Conservation (phyloP, 2,888 invertebrate species). For the Aleiodes alternator region DNA sequence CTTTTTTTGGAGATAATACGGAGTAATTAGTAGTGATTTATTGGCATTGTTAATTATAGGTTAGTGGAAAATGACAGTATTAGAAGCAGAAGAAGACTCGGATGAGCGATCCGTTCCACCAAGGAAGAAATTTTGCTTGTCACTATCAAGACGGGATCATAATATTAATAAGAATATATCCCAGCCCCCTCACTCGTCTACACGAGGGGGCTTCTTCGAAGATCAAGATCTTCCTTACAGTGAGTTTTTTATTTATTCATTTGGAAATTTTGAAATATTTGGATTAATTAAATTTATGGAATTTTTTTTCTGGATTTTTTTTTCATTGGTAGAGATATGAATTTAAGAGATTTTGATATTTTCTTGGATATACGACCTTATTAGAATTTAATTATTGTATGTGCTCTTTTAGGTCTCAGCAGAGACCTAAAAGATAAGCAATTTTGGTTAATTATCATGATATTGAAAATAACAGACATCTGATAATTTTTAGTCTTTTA, state of each 20-base stretch:
- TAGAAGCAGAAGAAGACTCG: slow-evolving; percentile 76
- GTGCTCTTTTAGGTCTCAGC: too few relatives aligned
- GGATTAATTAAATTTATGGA: background rate
- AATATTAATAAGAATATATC: slow-evolving; percentile 56
- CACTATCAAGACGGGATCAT: slow-evolving; percentile 65
- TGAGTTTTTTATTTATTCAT: slow-evolving; percentile 51
- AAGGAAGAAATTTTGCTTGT: slow-evolving; percentile 75
- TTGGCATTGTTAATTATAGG: slow-evolving; percentile 63
- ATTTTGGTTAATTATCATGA: too few relatives aligned
- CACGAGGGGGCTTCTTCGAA: slow-evolving; percentile 64
- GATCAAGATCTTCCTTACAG: slow-evolving; percentile 62
- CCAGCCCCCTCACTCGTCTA: slow-evolving; percentile 65
- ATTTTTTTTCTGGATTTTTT: background rate
- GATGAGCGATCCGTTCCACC: slow-evolving; percentile 75
- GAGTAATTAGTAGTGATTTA: slow-evolving; percentile 39
- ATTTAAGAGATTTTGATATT: too few relatives aligned
- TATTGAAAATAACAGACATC: too few relatives aligned
- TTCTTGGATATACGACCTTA: too few relatives aligned
- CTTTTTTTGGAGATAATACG: background rate
- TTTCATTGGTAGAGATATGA: background rate
- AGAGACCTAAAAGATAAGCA: too few relatives aligned
- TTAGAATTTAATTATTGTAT: too few relatives aligned
- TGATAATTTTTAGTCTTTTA: too few relatives aligned
- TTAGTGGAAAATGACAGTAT: slow-evolving; percentile 77
- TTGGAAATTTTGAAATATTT: too few relatives aligned